Percentiles rank a stretch among this genome's conserved stretches.
These are phyloP conservation scores for Xyliphius kryptos DNA, from an alignment of 2,113 vertebrate genomes.

Conservation along the genomic window DNA sequence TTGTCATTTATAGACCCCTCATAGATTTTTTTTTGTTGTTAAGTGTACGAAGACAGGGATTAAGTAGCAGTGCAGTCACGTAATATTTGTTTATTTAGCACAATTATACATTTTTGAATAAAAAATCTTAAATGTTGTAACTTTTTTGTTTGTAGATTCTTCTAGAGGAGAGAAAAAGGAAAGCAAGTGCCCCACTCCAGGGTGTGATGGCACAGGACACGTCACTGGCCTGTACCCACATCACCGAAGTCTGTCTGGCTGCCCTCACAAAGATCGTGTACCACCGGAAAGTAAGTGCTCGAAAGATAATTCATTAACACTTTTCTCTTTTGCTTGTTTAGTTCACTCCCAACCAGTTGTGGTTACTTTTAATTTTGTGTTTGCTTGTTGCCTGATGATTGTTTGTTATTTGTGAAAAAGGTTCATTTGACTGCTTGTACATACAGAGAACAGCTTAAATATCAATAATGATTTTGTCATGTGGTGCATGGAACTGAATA, in stretches of 20 bases:
- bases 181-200: slow-evolving; percentile 98
- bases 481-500: slow-evolving; percentile 22
- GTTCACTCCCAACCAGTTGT: neutral
- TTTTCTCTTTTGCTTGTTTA: neutral
- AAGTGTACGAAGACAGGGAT: too few species aligned
- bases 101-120: neutral
- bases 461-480: slow-evolving; percentile 1
- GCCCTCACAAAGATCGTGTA: slow-evolving; percentile 98
- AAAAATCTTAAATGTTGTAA: slow-evolving; percentile 9
- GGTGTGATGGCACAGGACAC: slow-evolving; percentile 95
- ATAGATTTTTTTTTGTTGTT: too few species aligned
- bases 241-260: slow-evolving; percentile 98
- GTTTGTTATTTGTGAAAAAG: slow-evolving; percentile 1
- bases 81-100: too few species aligned
- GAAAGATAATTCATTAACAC: neutral
- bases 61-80: too few species aligned
- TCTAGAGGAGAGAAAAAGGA: slow-evolving; percentile 98
- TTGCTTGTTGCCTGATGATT: neutral
- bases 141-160: slow-evolving; percentile 71
- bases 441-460: too few species aligned
- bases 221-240: slow-evolving; percentile 98
- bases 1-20: too few species aligned
- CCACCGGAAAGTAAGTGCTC: slow-evolving; percentile 95
- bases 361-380: neutral
- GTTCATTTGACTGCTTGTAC: neutral